These are phyloP conservation scores for Vulpes ferrilata DNA, from an alignment of 2,113 vertebrate species.

Conservation along the genomic window DNA sequence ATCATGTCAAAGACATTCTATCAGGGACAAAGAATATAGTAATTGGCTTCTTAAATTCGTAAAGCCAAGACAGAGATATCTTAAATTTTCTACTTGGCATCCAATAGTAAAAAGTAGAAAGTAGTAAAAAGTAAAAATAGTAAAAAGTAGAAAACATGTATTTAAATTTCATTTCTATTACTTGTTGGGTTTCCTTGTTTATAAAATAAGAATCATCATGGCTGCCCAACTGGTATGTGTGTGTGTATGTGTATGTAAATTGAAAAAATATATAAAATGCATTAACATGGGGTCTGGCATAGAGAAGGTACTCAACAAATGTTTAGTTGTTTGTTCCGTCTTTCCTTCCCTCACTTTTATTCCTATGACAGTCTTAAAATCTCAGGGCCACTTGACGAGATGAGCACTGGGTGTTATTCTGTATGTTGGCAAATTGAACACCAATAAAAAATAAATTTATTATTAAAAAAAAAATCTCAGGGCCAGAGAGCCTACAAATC, in stretches of 20 bases:
- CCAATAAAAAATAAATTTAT: no score
- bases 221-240: not conserved
- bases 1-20: not conserved
- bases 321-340: not conserved
- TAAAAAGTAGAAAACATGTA: not conserved
- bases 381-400: not conserved
- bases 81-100: not conserved
- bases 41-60: not conserved
- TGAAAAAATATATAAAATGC: not conserved
- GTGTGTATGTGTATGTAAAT: not conserved
- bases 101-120: not conserved
- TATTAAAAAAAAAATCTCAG: not conserved
- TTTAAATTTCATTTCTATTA: not conserved
- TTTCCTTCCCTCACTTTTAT: not conserved
- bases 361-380: not conserved
- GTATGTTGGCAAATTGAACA: no score
- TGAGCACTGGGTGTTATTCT: no score
- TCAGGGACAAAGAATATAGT: not conserved
- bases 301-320: not conserved
- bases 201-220: slow-evolving; percentile 39
- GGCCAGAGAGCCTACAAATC: not conserved
- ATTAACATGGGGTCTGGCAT: not conserved
- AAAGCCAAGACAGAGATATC: not conserved
- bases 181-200: not conserved
- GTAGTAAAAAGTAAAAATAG: not conserved